These are phyloP conservation scores for Magallana nippona DNA, from an alignment of 2,888 invertebrate genomes.

Conservation along the genomic window DNA sequence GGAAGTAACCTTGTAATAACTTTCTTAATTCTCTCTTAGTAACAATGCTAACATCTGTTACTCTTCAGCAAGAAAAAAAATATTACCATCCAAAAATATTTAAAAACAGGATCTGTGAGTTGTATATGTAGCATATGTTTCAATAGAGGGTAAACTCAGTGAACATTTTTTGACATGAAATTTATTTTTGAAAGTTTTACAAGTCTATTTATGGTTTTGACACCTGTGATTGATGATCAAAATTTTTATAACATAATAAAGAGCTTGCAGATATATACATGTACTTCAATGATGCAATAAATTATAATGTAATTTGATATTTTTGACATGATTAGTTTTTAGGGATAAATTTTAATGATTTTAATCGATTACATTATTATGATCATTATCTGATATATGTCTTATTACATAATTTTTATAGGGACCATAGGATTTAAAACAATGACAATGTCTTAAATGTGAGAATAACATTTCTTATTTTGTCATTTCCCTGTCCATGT, in stretches of 20 bases:
- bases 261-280: slow-evolving; percentile 4
- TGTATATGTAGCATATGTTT: background rate
- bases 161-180: slow-evolving; percentile 28
- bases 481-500: slow-evolving; percentile 3
- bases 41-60: background rate
- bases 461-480: background rate
- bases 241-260: background rate
- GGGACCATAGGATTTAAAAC: background rate
- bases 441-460: background rate
- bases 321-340: slow-evolving; percentile 26
- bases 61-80: background rate
- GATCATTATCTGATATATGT: slow-evolving; percentile 12
- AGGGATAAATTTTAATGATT: slow-evolving; percentile 26
- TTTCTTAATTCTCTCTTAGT: background rate
- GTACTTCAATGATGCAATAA: background rate
- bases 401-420: slow-evolving; percentile 1
- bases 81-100: background rate
- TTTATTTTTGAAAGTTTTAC: slow-evolving; percentile 5
- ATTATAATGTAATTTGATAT: slow-evolving; percentile 13
- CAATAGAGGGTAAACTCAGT: slow-evolving; percentile 35
- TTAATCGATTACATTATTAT: background rate
- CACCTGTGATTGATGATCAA: background rate
- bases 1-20: background rate
- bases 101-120: background rate
- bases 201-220: slow-evolving; percentile 33